These are phyloP conservation scores for Zaprionus vittiger DNA, from an alignment of 1,140 invertebrate genomes.

Conservation along the genomic window DNA sequence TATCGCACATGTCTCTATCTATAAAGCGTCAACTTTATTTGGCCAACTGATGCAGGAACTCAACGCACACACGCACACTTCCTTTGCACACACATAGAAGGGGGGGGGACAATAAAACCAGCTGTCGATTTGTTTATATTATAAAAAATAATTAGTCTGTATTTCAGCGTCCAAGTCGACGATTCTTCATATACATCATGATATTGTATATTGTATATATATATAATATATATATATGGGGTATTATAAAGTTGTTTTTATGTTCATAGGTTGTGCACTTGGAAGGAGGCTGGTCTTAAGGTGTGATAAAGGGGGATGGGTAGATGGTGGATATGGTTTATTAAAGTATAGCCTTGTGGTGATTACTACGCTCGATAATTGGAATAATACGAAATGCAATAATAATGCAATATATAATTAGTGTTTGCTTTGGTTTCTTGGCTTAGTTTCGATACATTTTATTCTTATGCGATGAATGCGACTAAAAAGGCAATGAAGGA, in stretches of 20 bases:
- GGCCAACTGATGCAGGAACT: conserved; percentile 62
- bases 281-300: neutral
- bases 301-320: neutral
- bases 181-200: conserved; percentile 70
- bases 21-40: conserved; percentile 81
- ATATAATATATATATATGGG: conserved; percentile 17
- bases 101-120: conserved; percentile 70
- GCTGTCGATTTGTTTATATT: conserved; percentile 81
- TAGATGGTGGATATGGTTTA: conserved; percentile 42
- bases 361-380: conserved; percentile 80
- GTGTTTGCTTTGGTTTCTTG: conserved; percentile 42
- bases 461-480: conserved; percentile 69
- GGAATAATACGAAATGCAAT: conserved; percentile 79
- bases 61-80: conserved; percentile 10
- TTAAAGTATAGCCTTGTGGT: conserved; percentile 72
- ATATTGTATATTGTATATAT: conserved; percentile 62
- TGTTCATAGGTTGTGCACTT: conserved; percentile 4
- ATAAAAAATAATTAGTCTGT: conserved; percentile 82
- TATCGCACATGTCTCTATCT: conserved; percentile 78
- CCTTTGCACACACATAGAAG: conserved; percentile 6
- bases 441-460: conserved; percentile 35
- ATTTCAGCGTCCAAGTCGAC: conserved; percentile 78
- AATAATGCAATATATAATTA: conserved; percentile 80
- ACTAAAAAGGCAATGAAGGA: conserved; percentile 67
- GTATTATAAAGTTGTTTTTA: conserved; percentile 36